These are phyloP conservation scores for Babylonia areolata DNA, from an alignment of 1,140 invertebrate species.

Conservation along the genomic window DNA sequence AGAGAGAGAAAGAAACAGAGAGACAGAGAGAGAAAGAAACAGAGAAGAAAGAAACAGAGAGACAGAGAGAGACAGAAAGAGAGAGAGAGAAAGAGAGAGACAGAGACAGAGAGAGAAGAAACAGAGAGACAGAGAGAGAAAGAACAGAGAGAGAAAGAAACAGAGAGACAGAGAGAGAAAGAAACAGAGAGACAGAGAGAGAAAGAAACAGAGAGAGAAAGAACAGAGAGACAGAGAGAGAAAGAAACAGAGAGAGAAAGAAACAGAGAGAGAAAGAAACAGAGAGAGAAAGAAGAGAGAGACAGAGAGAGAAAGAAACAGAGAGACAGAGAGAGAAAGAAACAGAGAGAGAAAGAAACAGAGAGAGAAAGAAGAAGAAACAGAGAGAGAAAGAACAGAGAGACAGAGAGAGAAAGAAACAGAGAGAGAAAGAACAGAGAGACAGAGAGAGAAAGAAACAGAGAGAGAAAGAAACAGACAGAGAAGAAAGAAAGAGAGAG, in stretches of 20 bases:
- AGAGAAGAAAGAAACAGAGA: too few relatives aligned
- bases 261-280: not conserved
- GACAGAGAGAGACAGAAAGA: too few relatives aligned
- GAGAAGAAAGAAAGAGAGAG: too few relatives aligned
- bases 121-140: too few relatives aligned
- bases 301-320: not conserved
- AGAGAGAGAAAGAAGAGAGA: not conserved
- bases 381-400: not conserved
- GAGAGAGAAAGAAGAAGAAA: not conserved
- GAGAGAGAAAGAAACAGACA: too few relatives aligned
- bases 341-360: not conserved
- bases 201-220: not conserved
- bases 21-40: too few relatives aligned
- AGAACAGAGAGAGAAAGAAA: not conserved
- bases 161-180: not conserved
- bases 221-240: not conserved
- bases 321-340: not conserved
- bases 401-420: too few relatives aligned
- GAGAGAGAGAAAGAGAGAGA: too few relatives aligned
- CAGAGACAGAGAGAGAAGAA: too few relatives aligned
- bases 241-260: not conserved
- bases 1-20: too few relatives aligned
- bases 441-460: too few relatives aligned
- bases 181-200: not conserved
- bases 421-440: too few relatives aligned